phyloP scores from a whole-genome alignment of 2,888 invertebrate species.

The Agonopterix subpropinquella region DNA sequence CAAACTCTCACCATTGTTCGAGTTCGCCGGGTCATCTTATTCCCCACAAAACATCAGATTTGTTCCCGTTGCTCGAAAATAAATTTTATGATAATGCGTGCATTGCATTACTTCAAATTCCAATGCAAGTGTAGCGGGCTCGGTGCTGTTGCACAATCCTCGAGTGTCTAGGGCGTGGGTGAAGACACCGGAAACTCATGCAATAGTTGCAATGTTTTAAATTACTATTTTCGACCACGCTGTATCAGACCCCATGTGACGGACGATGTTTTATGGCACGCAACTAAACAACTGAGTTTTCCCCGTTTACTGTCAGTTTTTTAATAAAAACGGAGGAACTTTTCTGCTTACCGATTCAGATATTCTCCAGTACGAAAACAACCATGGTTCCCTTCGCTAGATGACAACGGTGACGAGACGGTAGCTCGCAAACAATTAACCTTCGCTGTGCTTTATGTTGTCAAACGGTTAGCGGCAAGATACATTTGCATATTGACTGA shows the following conservation, averaged over 20 bases:
- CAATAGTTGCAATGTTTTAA: background rate
- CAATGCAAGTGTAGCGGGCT: constrained; percentile 39
- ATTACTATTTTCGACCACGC: background rate
- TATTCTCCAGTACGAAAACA: background rate
- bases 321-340: background rate
- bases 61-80: constrained; percentile 20
- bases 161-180: constrained; percentile 53
- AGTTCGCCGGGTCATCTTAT: constrained; percentile 31
- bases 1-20: constrained; percentile 55
- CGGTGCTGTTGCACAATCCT: constrained; percentile 44
- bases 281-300: background rate
- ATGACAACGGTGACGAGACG: background rate
- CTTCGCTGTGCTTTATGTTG: constrained; percentile 13
- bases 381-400: background rate
- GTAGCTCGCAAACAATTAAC: constrained; percentile 25
- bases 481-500: constrained; percentile 49
- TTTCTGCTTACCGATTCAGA: background rate
- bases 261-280: too few relatives aligned
- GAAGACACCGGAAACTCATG: constrained; percentile 18
- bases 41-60: constrained; percentile 24
- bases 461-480: constrained; percentile 36
- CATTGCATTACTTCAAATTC: constrained; percentile 36
- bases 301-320: background rate
- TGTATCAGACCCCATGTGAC: too few relatives aligned
- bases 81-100: constrained; percentile 57